These are phyloP conservation scores for Chloroclysta siterata DNA, from an alignment of 2,888 invertebrate species.

Conservation along the genomic window DNA sequence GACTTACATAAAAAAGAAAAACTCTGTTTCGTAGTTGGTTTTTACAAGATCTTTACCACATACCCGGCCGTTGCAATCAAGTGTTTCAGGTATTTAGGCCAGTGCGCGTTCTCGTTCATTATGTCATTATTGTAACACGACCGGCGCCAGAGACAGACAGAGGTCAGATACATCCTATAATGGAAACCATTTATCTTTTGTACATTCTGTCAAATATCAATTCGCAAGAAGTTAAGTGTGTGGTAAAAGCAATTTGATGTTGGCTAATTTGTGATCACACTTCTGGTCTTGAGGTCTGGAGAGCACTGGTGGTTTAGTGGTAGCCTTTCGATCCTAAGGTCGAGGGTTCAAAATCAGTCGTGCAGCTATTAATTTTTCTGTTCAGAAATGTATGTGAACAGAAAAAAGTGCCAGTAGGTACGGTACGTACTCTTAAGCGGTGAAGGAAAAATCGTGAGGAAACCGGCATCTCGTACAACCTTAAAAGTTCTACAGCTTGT, in stretches of 20 bases:
- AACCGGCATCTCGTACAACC: too few relatives aligned
- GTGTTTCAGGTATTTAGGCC: slow-evolving; percentile 56
- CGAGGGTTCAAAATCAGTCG: too few relatives aligned
- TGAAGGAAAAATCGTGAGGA: too few relatives aligned
- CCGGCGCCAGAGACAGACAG: slow-evolving; percentile 41
- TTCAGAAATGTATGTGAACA: too few relatives aligned
- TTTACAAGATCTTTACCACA: slow-evolving; percentile 28
- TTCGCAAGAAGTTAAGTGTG: slow-evolving; percentile 28
- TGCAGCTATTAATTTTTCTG: too few relatives aligned
- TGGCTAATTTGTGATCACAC: slow-evolving; percentile 25
- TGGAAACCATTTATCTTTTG: slow-evolving; percentile 40
- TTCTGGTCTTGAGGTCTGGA: slow-evolving; percentile 6
- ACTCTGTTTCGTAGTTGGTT: slow-evolving; percentile 4
- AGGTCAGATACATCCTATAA: slow-evolving; percentile 42
- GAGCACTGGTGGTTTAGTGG: too few relatives aligned
- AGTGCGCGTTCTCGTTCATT: slow-evolving; percentile 52
- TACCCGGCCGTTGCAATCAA: slow-evolving; percentile 35
- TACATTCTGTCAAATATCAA: slow-evolving; percentile 33
- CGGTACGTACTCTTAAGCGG: too few relatives aligned
- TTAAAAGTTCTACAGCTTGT: too few relatives aligned
- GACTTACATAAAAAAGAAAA: slow-evolving; percentile 10
- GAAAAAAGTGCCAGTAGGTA: too few relatives aligned
- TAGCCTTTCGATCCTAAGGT: too few relatives aligned
- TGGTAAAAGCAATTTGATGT: slow-evolving; percentile 15
- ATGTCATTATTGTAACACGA: slow-evolving; percentile 54